Percentiles rank a stretch among this genome's conserved stretches.
phyloP scores from a whole-genome alignment of 2,113 vertebrate genomes.

The Ranitomeya variabilis region DNA sequence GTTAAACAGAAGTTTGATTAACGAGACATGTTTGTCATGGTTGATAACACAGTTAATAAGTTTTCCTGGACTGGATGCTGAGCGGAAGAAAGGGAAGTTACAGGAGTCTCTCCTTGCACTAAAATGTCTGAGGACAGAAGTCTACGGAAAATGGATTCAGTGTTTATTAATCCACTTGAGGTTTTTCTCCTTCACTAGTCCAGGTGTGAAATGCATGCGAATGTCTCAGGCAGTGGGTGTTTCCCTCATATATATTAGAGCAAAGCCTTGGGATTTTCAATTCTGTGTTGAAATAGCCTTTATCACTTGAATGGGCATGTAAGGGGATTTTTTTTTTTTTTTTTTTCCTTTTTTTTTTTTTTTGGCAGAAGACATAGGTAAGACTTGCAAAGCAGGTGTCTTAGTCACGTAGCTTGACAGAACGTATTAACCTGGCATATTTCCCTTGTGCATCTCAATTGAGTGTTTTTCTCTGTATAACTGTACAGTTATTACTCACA shows the following conservation, averaged over 20 bases:
- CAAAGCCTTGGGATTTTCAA: constrained; percentile 37
- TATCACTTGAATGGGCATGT: constrained; percentile 50
- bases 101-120: constrained; percentile 62
- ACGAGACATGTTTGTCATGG: constrained; percentile 81
- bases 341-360: not conserved
- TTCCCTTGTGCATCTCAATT: constrained; percentile 52
- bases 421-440: constrained; percentile 58
- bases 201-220: constrained; percentile 58
- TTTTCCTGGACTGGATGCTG: constrained; percentile 68
- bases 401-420: constrained; percentile 59
- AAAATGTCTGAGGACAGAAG: constrained; percentile 66
- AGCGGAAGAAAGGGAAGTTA: constrained; percentile 66
- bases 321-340: constrained; percentile 34
- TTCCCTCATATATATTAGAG: constrained; percentile 30
- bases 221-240: constrained; percentile 36
- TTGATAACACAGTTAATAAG: constrained; percentile 89
- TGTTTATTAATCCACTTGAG: constrained; percentile 54
- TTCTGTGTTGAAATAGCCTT: constrained; percentile 41
- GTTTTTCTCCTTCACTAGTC: constrained; percentile 62
- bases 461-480: constrained; percentile 56
- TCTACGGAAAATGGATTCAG: constrained; percentile 60
- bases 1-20: constrained; percentile 79
- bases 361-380: constrained; percentile 62
- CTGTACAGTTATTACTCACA: constrained; percentile 52
- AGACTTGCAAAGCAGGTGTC: constrained; percentile 62